These are phyloP conservation scores for Sphaerophoria taeniata DNA, from an alignment of 2,888 invertebrate species.

Conservation along the genomic window DNA sequence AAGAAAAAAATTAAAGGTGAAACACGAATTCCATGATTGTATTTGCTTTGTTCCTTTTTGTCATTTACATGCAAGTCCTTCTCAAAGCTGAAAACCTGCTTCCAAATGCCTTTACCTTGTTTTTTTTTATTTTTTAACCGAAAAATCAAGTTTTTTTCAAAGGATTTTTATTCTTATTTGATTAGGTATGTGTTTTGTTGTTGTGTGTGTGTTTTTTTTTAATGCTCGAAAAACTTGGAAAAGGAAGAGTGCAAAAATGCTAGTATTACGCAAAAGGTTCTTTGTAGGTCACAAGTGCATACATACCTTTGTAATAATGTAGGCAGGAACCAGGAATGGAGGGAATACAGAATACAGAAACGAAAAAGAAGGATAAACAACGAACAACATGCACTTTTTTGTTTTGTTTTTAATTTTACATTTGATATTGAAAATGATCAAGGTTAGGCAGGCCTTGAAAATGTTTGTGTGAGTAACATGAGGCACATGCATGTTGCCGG, in stretches of 20 bases:
- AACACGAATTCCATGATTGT: too few species aligned
- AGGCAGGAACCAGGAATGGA: background rate
- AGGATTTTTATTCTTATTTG: slow-evolving; percentile 5
- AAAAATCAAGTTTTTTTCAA: slow-evolving; percentile 52
- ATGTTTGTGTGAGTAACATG: background rate
- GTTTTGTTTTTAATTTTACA: slow-evolving; percentile 14
- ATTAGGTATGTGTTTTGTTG: background rate
- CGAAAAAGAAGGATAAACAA: background rate
- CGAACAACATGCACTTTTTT: slow-evolving; percentile 1
- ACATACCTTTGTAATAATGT: slow-evolving; percentile 32
- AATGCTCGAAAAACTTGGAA: slow-evolving; percentile 11
- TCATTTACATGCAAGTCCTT: too few species aligned
- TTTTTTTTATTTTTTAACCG: slow-evolving; percentile 17
- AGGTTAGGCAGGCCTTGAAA: background rate
- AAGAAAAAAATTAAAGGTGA: too few species aligned
- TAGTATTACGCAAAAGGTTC: slow-evolving; percentile 77
- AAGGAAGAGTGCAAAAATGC: slow-evolving; percentile 60
- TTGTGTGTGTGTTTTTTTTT: background rate
- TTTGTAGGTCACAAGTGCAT: slow-evolving; percentile 77
- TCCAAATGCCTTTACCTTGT: background rate
- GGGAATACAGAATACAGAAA: background rate
- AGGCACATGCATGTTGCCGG: too few species aligned
- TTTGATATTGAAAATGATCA: slow-evolving; percentile 27
- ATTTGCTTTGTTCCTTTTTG: too few species aligned
- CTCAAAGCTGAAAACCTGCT: too few species aligned